These are phyloP conservation scores for Miniopterus natalensis DNA, from an alignment of 2,113 vertebrate genomes.

Conservation along the genomic window DNA sequence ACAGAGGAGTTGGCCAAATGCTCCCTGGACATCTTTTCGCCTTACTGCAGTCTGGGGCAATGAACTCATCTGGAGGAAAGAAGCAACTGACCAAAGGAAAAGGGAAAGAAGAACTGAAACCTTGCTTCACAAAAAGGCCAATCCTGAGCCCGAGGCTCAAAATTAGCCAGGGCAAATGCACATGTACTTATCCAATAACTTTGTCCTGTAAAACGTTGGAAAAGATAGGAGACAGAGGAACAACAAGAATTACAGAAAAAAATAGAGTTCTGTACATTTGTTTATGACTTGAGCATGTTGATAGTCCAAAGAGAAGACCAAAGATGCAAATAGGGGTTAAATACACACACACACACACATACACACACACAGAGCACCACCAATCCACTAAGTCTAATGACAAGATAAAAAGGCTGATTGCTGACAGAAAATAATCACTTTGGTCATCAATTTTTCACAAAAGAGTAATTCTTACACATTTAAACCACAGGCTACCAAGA, in stretches of 20 bases:
- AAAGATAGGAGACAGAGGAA: not conserved
- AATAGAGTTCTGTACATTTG: not conserved
- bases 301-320: slow-evolving; percentile 6
- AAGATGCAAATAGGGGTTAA: not conserved
- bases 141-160: not conserved
- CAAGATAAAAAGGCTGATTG: slow-evolving; percentile 44
- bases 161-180: not conserved
- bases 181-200: not conserved
- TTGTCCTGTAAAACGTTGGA: not conserved
- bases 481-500: slow-evolving; percentile 15
- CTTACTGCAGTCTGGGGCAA: not conserved
- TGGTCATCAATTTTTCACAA: slow-evolving; percentile 45
- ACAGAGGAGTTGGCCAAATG: not conserved
- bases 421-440: slow-evolving; percentile 67
- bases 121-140: not conserved
- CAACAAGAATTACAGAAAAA: not conserved
- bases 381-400: not conserved
- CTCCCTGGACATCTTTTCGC: not conserved
- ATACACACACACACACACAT: not conserved
- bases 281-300: slow-evolving; percentile 6
- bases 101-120: not conserved
- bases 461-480: slow-evolving; percentile 61
- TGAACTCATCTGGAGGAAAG: not conserved
- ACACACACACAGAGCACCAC: not conserved
- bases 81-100: not conserved